Evolutionary conservation across 2,888 invertebrate species (phyloP).

Genomic region (Dolichopus griseipennis): DNA sequence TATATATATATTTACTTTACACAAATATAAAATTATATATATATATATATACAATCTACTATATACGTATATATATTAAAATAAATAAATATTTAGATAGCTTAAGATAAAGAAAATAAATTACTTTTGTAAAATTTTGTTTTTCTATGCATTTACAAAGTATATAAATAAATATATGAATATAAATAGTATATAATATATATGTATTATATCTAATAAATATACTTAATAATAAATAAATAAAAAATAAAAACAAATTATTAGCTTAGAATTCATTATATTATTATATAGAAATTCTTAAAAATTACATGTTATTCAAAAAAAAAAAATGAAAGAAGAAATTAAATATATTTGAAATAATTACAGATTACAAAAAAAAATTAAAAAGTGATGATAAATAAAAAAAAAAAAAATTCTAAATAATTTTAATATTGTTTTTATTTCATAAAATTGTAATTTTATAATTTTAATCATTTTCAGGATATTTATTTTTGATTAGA

Average conservation of each 20-base stretch:
- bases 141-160: not conserved
- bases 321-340: not conserved
- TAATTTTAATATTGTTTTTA: too few relatives aligned
- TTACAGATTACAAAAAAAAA: too few relatives aligned
- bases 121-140: conserved; percentile 1
- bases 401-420: too few relatives aligned
- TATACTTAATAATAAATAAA: too few relatives aligned
- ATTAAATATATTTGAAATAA: too few relatives aligned
- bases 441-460: too few relatives aligned
- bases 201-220: not conserved
- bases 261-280: not conserved
- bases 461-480: too few relatives aligned
- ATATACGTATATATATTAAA: not conserved
- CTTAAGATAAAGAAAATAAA: not conserved
- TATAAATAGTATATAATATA: not conserved
- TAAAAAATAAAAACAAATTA: not conserved
- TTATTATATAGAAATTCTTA: not conserved
- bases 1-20: not conserved
- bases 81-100: not conserved
- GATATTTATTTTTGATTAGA: too few relatives aligned
- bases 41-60: not conserved
- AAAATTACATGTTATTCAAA: conserved; percentile 6
- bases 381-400: too few relatives aligned
- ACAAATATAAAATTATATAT: not conserved
- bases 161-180: not conserved